Conservation (phyloP, 2,888 invertebrate species). For the Lasiommata megera region DNA sequence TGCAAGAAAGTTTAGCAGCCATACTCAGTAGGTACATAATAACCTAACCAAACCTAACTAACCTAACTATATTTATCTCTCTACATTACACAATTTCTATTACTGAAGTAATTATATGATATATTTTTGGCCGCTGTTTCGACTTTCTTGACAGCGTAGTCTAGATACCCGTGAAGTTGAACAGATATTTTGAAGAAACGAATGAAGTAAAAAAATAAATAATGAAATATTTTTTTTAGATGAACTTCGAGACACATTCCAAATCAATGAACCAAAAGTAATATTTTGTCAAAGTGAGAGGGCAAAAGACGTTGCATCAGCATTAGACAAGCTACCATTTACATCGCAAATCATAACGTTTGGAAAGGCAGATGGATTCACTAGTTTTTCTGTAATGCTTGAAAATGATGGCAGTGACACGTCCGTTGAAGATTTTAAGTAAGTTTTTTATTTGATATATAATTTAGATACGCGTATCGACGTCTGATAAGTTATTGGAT, state of each 20-base stretch:
- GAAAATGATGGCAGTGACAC: slow-evolving; percentile 42
- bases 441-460: slow-evolving; percentile 12
- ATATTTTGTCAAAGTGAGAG: slow-evolving; percentile 59
- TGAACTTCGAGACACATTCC: slow-evolving; percentile 50
- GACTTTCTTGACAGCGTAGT: too few species aligned
- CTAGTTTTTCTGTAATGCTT: slow-evolving; percentile 48
- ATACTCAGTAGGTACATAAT: too few species aligned
- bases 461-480: neutral
- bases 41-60: too few species aligned
- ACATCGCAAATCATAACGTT: slow-evolving; percentile 53
- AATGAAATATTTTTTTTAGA: slow-evolving; percentile 38
- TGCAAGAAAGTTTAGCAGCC: too few species aligned
- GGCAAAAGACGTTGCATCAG: slow-evolving; percentile 45
- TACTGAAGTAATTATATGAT: too few species aligned
- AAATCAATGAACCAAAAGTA: slow-evolving; percentile 48
- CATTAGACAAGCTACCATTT: slow-evolving; percentile 43
- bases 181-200: too few species aligned
- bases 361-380: slow-evolving; percentile 47
- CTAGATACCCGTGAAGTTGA: too few species aligned
- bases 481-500: too few species aligned
- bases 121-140: too few species aligned
- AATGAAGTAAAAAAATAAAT: neutral
- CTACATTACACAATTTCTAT: too few species aligned
- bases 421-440: slow-evolving; percentile 49
- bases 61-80: too few species aligned